phyloP scores from a whole-genome alignment of 2,797 vertebrate species.

The Merluccius polli region DNA sequence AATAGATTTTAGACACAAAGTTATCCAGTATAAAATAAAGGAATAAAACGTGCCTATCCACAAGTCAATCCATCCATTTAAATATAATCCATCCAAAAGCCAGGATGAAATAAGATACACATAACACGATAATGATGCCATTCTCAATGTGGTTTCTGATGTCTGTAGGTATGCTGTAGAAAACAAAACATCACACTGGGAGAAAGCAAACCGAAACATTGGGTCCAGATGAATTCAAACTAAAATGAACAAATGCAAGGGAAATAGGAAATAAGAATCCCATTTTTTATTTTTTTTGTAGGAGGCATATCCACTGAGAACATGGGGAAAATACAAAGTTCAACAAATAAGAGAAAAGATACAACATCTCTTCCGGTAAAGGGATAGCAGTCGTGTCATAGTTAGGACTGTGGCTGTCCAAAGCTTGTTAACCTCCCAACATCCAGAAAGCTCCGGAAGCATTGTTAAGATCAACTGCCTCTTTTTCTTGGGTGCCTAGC shows the following conservation, averaged over 20 bases:
- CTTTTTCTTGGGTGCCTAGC: conserved; percentile 17
- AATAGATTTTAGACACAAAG: not conserved
- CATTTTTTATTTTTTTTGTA: not conserved
- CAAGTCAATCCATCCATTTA: not conserved
- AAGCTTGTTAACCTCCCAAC: conserved; percentile 52
- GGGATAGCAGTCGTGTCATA: conserved; percentile 9
- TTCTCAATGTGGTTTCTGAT: not conserved
- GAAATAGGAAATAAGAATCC: not conserved
- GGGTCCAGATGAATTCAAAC: not conserved
- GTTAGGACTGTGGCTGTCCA: conserved; percentile 10
- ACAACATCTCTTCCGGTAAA: not conserved
- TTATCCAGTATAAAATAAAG: not conserved
- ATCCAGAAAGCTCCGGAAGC: conserved; percentile 17
- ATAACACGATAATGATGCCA: not conserved
- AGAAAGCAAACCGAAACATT: not conserved
- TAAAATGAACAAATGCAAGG: not conserved
- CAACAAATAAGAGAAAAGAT: not conserved
- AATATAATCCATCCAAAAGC: not conserved
- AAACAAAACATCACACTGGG: not conserved
- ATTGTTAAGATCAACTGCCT: conserved; percentile 43
- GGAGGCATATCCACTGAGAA: not conserved
- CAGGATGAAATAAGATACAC: not conserved
- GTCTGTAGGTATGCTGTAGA: not conserved
- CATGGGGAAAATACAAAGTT: not conserved
- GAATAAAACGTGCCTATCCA: not conserved